A percentile compares a stretch with the other conserved stretches of the same genome.
Evolutionary conservation across 2,888 invertebrate species (phyloP).

Genomic region (Steinernema carpocapsae): DNA sequence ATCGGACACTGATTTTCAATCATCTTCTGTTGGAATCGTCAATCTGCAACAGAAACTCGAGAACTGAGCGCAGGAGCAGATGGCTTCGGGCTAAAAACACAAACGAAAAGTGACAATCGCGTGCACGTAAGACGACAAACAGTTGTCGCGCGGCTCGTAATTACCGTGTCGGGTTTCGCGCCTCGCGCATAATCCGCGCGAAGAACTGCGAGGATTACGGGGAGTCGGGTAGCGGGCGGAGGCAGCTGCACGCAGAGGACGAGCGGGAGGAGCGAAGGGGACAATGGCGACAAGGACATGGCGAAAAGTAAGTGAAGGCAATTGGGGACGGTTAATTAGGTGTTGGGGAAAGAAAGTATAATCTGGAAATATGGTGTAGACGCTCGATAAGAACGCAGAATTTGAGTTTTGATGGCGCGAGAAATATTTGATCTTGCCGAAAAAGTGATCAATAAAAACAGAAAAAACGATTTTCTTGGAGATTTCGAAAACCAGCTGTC

Average conservation of each 20-base stretch:
- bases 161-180: conserved; percentile 32
- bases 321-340: too few species aligned
- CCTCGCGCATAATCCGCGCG: conserved; percentile 20
- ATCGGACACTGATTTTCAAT: conserved; percentile 8
- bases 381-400: too few species aligned
- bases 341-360: too few species aligned
- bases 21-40: conserved; percentile 8
- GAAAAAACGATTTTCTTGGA: too few species aligned
- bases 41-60: neutral
- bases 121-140: conserved; percentile 25
- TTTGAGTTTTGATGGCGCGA: too few species aligned
- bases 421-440: too few species aligned
- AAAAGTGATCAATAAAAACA: too few species aligned
- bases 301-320: too few species aligned
- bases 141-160: conserved; percentile 19
- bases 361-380: too few species aligned
- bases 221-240: neutral
- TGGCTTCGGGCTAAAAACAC: neutral
- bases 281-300: neutral
- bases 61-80: neutral
- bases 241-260: conserved; percentile 7
- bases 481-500: too few species aligned
- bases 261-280: neutral
- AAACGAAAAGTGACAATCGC: conserved; percentile 14
- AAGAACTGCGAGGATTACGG: neutral